phyloP scores from a whole-genome alignment of 2,113 vertebrate species.

The Melospiza georgiana region DNA sequence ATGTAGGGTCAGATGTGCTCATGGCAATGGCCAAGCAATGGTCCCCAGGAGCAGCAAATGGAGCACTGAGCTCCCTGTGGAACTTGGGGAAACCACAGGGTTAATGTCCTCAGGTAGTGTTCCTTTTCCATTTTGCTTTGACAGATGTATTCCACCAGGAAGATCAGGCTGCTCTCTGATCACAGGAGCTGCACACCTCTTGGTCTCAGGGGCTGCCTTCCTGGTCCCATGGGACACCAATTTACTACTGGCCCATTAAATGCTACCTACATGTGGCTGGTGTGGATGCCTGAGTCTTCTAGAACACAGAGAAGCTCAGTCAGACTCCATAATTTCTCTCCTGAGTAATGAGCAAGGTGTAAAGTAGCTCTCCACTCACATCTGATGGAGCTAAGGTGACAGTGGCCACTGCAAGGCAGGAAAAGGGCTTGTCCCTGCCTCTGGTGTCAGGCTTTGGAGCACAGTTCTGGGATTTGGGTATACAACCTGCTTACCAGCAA shows the following conservation, averaged over 20 bases:
- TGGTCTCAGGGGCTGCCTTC: neutral
- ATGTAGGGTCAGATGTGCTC: neutral
- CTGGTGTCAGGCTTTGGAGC: neutral
- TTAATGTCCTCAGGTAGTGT: neutral
- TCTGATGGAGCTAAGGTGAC: neutral
- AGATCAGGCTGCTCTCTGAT: neutral
- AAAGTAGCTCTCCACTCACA: neutral
- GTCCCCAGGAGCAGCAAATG: neutral
- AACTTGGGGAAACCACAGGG: rapidly evolving
- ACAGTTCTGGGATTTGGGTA: neutral
- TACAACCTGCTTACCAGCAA: neutral
- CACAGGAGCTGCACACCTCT: neutral
- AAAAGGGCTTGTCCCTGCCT: neutral
- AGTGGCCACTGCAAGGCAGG: neutral
- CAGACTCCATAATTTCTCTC: neutral
- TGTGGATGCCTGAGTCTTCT: neutral
- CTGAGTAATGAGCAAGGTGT: neutral
- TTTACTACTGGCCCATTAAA: neutral
- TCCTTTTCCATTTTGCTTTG: neutral
- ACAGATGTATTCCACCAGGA: neutral
- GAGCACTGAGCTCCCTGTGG: neutral
- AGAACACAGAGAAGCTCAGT: neutral
- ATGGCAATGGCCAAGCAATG: neutral
- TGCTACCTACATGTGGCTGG: rapidly evolving
- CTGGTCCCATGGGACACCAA: neutral